These are phyloP conservation scores for Gouania willdenowi DNA, from an alignment of 2,797 vertebrate species.

Conservation along the genomic window DNA sequence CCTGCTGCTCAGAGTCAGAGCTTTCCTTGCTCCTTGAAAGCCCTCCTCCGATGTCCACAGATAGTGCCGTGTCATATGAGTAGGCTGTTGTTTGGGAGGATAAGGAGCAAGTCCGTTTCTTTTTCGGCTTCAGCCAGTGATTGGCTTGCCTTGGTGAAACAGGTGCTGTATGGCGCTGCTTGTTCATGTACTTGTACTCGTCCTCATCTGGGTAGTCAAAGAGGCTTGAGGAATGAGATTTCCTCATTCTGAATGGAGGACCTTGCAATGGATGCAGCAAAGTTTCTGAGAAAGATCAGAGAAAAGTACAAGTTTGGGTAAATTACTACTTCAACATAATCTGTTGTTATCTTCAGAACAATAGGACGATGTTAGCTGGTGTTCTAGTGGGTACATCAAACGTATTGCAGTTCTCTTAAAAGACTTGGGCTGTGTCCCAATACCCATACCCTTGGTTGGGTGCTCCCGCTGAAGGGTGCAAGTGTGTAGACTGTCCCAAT, in stretches of 20 bases:
- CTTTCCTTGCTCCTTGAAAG: constrained; percentile 15
- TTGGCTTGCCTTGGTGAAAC: constrained; percentile 31
- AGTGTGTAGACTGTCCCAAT: too few relatives aligned
- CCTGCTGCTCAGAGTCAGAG: constrained; percentile 51
- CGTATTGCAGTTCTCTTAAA: too few relatives aligned
- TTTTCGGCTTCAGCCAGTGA: constrained; percentile 36
- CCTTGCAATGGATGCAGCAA: constrained; percentile 51
- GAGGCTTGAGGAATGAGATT: constrained; percentile 38
- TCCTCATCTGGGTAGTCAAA: constrained; percentile 57
- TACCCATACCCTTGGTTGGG: too few relatives aligned
- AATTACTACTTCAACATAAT: too few relatives aligned
- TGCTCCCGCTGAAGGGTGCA: too few relatives aligned
- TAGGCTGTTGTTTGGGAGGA: constrained; percentile 40
- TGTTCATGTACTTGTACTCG: constrained; percentile 83
- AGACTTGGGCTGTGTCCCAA: too few relatives aligned
- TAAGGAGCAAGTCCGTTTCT: constrained; percentile 44
- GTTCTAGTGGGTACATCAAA: too few relatives aligned
- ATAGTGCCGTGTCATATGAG: constrained; percentile 22
- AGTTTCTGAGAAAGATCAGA: constrained; percentile 48
- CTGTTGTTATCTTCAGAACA: too few relatives aligned
- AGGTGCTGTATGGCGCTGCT: constrained; percentile 48
- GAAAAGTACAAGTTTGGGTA: too few relatives aligned
- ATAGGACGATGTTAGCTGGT: too few relatives aligned
- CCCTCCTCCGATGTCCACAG: constrained; percentile 19
- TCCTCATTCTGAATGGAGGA: constrained; percentile 35